Evolutionary conservation across 2,113 vertebrate species (phyloP).

Genomic region (Anoura caudifer): DNA sequence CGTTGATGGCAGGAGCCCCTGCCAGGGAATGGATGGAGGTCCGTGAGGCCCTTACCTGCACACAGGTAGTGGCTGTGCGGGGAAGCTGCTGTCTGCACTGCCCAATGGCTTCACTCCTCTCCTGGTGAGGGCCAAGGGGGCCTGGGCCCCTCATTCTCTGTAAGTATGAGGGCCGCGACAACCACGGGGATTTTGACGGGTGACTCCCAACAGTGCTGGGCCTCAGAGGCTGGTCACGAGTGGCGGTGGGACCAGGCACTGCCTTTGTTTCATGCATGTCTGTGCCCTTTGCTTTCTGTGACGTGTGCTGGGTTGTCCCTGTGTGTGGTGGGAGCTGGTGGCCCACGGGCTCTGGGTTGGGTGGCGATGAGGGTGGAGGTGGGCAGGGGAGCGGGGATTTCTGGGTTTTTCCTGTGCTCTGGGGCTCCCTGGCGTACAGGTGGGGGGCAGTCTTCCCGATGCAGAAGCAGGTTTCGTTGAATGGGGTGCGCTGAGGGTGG

Average conservation of each 20-base stretch:
- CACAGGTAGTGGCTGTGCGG: neutral
- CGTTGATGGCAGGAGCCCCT: neutral
- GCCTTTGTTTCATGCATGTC: neutral
- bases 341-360: neutral
- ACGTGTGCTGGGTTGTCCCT: neutral
- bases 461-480: too few species aligned
- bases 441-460: rapidly evolving
- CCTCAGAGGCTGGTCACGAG: neutral
- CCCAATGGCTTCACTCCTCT: neutral
- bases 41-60: neutral
- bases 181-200: neutral
- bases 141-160: neutral
- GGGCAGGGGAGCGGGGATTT: rapidly evolving
- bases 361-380: neutral
- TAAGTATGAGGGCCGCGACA: neutral
- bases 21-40: neutral
- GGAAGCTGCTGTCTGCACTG: neutral
- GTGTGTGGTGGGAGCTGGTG: neutral
- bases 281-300: neutral
- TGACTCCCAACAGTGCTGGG: neutral
- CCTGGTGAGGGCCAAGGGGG: neutral
- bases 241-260: neutral
- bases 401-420: neutral
- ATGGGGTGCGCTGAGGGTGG: too few species aligned
- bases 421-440: neutral